Evolutionary conservation across 2,797 vertebrate genomes (phyloP).

Genomic region (Rhinogobio ventralis): DNA sequence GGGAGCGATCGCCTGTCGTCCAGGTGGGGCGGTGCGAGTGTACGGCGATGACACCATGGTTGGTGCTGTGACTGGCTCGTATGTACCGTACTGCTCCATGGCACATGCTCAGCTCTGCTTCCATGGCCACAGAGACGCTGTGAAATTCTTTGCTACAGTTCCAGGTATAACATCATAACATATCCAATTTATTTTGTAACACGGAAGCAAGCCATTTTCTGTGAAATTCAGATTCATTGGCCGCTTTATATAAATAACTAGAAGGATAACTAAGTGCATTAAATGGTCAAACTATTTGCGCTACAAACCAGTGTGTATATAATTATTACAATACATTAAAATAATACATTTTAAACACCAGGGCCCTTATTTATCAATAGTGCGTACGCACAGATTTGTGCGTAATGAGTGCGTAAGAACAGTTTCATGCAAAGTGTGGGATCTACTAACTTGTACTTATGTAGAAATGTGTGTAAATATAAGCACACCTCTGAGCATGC

Average conservation of each 20-base stretch:
- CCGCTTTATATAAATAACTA: background rate
- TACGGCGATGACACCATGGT: slow-evolving; percentile 87
- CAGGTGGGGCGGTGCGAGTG: slow-evolving; percentile 89
- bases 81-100: slow-evolving; percentile 97
- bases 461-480: too few relatives aligned
- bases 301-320: too few relatives aligned
- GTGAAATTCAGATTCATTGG: background rate
- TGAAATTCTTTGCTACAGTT: slow-evolving; percentile 95
- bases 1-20: slow-evolving; percentile 76
- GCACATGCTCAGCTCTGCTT: slow-evolving; percentile 98
- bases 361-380: too few relatives aligned
- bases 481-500: too few relatives aligned
- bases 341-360: too few relatives aligned
- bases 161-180: slow-evolving; percentile 80
- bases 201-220: background rate
- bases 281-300: too few relatives aligned
- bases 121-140: slow-evolving; percentile 93
- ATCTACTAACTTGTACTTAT: too few relatives aligned
- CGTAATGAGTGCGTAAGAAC: too few relatives aligned
- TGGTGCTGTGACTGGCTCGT: slow-evolving; percentile 79
- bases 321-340: too few relatives aligned
- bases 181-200: background rate
- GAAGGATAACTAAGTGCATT: background rate
- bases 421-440: too few relatives aligned
- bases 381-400: too few relatives aligned